A percentile compares a stretch with the other conserved stretches of the same genome.
Conservation (phyloP, 2,797 vertebrate species). For the Gymnothorax reevesii region DNA sequence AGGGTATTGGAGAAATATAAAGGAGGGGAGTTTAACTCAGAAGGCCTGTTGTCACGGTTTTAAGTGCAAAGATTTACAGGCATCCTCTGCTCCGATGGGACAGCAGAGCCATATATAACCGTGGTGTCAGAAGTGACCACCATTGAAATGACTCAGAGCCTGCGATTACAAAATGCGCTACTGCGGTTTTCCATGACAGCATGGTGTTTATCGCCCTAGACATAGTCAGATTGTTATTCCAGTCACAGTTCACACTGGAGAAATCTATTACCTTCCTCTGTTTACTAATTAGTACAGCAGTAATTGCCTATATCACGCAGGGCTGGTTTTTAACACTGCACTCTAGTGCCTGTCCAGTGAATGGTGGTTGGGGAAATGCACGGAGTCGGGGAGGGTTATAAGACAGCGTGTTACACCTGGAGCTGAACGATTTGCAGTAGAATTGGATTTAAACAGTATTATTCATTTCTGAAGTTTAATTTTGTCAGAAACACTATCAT, state of each 20-base stretch:
- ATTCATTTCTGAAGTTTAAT: too few relatives aligned
- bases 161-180: not conserved
- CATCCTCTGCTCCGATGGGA: not conserved
- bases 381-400: not conserved
- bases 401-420: not conserved
- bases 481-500: too few relatives aligned
- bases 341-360: not conserved
- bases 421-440: not conserved
- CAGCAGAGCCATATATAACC: not conserved
- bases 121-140: not conserved
- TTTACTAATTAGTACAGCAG: not conserved
- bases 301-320: not conserved
- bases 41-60: not conserved
- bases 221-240: not conserved
- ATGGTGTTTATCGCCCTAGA: not conserved
- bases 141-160: not conserved
- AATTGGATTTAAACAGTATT: not conserved
- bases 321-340: not conserved
- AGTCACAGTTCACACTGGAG: not conserved
- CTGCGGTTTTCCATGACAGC: not conserved
- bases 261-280: not conserved
- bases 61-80: slow-evolving; percentile 3
- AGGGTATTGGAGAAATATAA: not conserved
- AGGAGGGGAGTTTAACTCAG: not conserved
- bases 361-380: not conserved